Evolutionary conservation across 2,113 vertebrate species (phyloP).

Genomic region (Elgaria multicarinata): DNA sequence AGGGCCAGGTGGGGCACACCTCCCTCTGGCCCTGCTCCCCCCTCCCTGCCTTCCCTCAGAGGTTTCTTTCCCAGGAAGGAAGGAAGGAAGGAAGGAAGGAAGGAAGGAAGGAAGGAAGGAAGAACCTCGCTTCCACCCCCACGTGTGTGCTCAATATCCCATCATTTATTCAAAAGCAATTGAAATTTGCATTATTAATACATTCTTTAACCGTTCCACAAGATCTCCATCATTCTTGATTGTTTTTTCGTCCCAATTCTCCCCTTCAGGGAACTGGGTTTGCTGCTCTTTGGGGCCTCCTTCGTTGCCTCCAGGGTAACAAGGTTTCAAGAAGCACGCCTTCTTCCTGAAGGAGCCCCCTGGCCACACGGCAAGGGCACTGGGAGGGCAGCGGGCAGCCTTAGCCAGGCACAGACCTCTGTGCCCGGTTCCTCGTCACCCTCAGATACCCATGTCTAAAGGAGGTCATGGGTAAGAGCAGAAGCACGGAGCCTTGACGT

Average conservation of each 20-base stretch:
- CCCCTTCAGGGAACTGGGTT: not conserved
- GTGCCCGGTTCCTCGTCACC: not conserved
- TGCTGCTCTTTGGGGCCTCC: not conserved
- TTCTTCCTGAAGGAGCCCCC: not conserved
- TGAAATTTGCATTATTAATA: constrained; percentile 61
- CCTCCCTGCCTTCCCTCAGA: not conserved
- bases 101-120: no score
- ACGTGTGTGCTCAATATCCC: no score
- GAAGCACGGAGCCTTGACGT: not conserved
- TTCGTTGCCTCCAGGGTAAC: not conserved
- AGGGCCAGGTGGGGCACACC: no score
- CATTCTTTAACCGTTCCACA: constrained; percentile 51
- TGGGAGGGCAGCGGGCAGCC: not conserved
- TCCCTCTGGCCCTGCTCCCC: no score
- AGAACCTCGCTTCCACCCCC: no score
- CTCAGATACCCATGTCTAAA: not conserved
- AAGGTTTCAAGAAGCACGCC: not conserved
- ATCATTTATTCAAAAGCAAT: constrained; percentile 46
- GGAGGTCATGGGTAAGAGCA: not conserved
- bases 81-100: no score
- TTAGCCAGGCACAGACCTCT: no score
- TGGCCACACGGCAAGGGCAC: no score
- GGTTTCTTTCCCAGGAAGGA: no score
- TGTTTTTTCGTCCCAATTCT: constrained; percentile 2
- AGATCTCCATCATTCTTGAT: not conserved